These are phyloP conservation scores for Nysson spinosus DNA, from an alignment of 2,888 invertebrate species.

Conservation along the genomic window DNA sequence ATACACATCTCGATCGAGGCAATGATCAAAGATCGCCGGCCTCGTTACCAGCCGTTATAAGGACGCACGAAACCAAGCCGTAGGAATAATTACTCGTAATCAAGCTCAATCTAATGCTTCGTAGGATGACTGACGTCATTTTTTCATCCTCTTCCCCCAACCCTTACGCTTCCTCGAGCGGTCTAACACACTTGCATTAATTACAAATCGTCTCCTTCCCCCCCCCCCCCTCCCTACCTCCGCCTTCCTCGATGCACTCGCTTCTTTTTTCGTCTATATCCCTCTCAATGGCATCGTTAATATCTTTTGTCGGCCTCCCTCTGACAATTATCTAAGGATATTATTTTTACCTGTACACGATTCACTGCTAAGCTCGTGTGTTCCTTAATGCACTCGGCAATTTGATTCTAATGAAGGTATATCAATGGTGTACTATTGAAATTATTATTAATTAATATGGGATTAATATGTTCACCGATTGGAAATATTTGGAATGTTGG, in stretches of 20 bases:
- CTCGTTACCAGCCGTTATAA: constrained; percentile 59
- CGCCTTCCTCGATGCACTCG: constrained; percentile 48
- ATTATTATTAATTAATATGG: too few relatives aligned
- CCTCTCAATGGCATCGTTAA: constrained; percentile 49
- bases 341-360: too few relatives aligned
- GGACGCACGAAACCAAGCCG: constrained; percentile 65
- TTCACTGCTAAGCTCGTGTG: too few relatives aligned
- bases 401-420: too few relatives aligned
- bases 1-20: constrained; percentile 59
- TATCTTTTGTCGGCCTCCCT: constrained; percentile 47
- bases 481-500: too few relatives aligned
- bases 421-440: too few relatives aligned
- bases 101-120: constrained; percentile 74
- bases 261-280: constrained; percentile 50
- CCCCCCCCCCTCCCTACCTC: too few relatives aligned
- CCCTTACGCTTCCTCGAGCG: constrained; percentile 25
- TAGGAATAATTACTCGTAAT: constrained; percentile 75
- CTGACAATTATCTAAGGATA: too few relatives aligned
- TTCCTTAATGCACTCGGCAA: too few relatives aligned
- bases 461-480: too few relatives aligned
- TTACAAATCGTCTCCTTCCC: constrained; percentile 62
- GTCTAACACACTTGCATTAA: constrained; percentile 58
- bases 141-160: constrained; percentile 22
- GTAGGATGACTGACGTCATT: constrained; percentile 61
- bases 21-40: constrained; percentile 66